phyloP scores from a whole-genome alignment of 1,140 invertebrate genomes.

The Zophobas morio region DNA sequence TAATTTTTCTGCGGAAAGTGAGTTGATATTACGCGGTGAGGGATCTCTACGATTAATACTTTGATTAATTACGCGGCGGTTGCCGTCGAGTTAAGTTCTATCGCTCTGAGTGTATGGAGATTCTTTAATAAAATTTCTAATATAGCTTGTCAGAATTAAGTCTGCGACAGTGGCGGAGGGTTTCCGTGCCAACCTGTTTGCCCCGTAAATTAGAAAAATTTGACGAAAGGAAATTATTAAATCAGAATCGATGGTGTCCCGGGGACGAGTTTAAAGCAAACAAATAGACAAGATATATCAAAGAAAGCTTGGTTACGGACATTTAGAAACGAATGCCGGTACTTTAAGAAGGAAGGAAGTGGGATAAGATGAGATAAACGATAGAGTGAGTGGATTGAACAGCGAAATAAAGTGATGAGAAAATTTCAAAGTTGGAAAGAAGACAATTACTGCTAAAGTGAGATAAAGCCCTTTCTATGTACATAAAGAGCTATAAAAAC shows the following conservation, averaged over 20 bases:
- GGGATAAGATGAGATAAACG: constrained; percentile 63
- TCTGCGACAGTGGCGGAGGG: neutral
- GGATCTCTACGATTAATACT: constrained; percentile 7
- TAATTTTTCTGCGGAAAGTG: constrained; percentile 33
- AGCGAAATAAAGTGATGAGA: constrained; percentile 63
- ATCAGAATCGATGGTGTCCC: constrained; percentile 60
- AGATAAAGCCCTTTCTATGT: constrained; percentile 49
- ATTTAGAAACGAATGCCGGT: constrained; percentile 62
- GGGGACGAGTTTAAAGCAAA: constrained; percentile 61
- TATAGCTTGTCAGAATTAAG: neutral
- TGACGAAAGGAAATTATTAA: constrained; percentile 35
- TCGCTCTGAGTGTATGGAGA: constrained; percentile 9
- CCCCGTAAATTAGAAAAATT: neutral
- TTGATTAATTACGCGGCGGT: constrained; percentile 36
- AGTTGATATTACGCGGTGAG: constrained; percentile 14
- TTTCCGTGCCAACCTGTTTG: neutral
- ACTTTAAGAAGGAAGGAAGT: constrained; percentile 59
- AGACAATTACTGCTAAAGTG: constrained; percentile 59
- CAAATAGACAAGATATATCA: constrained; percentile 64
- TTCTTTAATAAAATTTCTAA: constrained; percentile 5
- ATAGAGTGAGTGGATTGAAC: constrained; percentile 62
- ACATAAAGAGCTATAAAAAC: constrained; percentile 43
- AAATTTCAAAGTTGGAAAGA: constrained; percentile 61
- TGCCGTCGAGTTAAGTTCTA: neutral
- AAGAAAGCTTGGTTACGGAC: constrained; percentile 62